Evolutionary conservation across 2,113 vertebrate genomes (phyloP).

Genomic region (Pseudorasbora parva): DNA sequence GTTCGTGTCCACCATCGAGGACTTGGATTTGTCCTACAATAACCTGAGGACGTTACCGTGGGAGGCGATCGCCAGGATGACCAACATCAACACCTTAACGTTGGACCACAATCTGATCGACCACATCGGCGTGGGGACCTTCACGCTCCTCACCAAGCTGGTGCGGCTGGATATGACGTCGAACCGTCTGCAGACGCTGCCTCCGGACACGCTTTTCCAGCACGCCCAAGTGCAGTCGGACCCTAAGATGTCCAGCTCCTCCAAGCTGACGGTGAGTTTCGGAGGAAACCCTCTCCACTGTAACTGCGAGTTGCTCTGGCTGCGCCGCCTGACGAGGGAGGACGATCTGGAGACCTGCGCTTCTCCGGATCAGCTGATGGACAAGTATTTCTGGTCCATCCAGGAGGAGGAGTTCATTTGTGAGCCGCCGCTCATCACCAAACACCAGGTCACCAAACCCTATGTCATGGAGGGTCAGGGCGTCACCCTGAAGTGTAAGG

Average conservation of each 20-base stretch:
- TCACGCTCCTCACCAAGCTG: constrained; percentile 87
- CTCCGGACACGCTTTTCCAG: constrained; percentile 85
- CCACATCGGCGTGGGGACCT: constrained; percentile 85
- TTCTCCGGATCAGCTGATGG: constrained; percentile 87
- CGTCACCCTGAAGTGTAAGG: constrained; percentile 86
- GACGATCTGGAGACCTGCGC: constrained; percentile 93
- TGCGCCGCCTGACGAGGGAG: constrained; percentile 83
- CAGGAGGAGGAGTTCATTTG: constrained; percentile 92
- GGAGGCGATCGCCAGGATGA: constrained; percentile 91
- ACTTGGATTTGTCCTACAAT: constrained; percentile 93
- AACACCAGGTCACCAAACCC: constrained; percentile 78
- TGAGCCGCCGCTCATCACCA: constrained; percentile 86
- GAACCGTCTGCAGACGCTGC: constrained; percentile 90
- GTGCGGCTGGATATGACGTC: constrained; percentile 92
- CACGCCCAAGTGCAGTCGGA: constrained; percentile 80
- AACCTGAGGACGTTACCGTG: constrained; percentile 88
- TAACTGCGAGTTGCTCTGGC: constrained; percentile 93
- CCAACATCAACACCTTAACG: constrained; percentile 88
- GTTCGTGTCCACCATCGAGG: constrained; percentile 91
- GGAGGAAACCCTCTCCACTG: constrained; percentile 92
- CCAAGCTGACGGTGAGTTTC: constrained; percentile 84
- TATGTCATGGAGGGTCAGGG: constrained; percentile 90
- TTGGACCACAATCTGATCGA: constrained; percentile 95
- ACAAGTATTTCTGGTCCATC: constrained; percentile 93
- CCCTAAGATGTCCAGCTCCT: constrained; percentile 77